Conservation (phyloP, 2,113 vertebrate species). For the Callionymus lyra region DNA sequence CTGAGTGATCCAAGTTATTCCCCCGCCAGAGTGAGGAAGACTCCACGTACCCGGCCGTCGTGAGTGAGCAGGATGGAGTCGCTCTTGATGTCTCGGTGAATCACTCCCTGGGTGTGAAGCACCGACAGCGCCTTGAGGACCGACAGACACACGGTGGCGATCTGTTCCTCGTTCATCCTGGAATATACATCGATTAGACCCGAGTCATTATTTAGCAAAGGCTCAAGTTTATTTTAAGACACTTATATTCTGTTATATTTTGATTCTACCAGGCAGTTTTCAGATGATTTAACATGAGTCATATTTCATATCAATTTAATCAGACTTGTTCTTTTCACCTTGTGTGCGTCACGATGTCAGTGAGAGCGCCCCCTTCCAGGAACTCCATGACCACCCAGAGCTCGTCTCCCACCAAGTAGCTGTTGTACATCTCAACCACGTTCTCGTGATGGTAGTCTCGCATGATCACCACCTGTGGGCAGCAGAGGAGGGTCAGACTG, state of each 20-base stretch:
- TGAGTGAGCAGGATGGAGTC: slow-evolving; percentile 97
- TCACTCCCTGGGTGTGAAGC: slow-evolving; percentile 87
- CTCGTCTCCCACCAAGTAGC: slow-evolving; percentile 92
- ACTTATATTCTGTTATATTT: too few relatives aligned
- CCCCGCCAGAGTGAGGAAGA: background rate
- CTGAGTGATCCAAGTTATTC: too few relatives aligned
- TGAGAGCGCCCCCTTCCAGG: slow-evolving; percentile 87
- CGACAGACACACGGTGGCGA: slow-evolving; percentile 82
- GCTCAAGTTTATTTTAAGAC: too few relatives aligned
- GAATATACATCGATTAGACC: background rate
- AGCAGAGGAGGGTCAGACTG: slow-evolving; percentile 3
- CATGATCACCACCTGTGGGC: slow-evolving; percentile 89
- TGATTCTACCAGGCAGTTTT: too few relatives aligned
- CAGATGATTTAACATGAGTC: too few relatives aligned
- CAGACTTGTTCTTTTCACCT: slow-evolving; percentile 66
- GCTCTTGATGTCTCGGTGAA: slow-evolving; percentile 95
- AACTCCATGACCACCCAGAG: slow-evolving; percentile 99
- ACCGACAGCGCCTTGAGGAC: slow-evolving; percentile 85
- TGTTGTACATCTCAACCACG: slow-evolving; percentile 98
- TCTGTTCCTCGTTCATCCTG: slow-evolving; percentile 97
- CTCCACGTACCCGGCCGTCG: slow-evolving; percentile 72
- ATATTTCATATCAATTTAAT: too few relatives aligned
- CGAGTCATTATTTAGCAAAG: background rate
- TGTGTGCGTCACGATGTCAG: slow-evolving; percentile 93
- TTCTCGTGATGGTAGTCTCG: slow-evolving; percentile 94